A percentile compares a stretch with the other conserved stretches of the same genome.
Conservation (phyloP, 1,140 invertebrate species). For the Drosophila pruinosa region DNA sequence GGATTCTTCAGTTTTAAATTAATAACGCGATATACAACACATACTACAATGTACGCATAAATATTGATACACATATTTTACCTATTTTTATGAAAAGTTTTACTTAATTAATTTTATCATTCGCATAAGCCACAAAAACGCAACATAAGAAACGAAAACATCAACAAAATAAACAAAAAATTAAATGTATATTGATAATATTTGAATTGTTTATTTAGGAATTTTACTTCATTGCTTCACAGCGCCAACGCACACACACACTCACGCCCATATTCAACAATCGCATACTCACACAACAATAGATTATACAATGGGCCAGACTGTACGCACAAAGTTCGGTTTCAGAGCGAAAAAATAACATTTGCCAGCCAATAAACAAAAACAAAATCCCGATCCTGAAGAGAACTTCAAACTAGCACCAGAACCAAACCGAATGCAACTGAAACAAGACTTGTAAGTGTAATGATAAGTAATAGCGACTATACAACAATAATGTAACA, state of each 20-base stretch:
- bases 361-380: constrained; percentile 9
- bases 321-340: constrained; percentile 63
- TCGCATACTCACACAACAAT: constrained; percentile 7
- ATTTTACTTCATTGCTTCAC: neutral
- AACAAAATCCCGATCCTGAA: constrained; percentile 28
- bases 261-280: neutral
- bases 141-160: constrained; percentile 37
- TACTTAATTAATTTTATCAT: constrained; percentile 76
- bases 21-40: constrained; percentile 9
- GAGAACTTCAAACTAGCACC: constrained; percentile 9
- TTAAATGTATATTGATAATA: constrained; percentile 65
- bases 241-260: neutral
- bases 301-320: constrained; percentile 36
- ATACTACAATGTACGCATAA: constrained; percentile 24
- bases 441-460: constrained; percentile 63
- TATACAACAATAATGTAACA: constrained; percentile 31
- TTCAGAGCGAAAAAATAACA: constrained; percentile 58
- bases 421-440: constrained; percentile 71
- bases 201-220: too few species aligned
- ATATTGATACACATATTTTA: constrained; percentile 63
- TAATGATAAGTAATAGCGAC: constrained; percentile 22
- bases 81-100: constrained; percentile 75
- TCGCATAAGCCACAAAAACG: constrained; percentile 56
- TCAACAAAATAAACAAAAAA: constrained; percentile 54
- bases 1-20: constrained; percentile 55